Base-by-base conservation (phyloP, 2,797 vertebrate genomes). In the Glyptemys insculpta region DNA sequence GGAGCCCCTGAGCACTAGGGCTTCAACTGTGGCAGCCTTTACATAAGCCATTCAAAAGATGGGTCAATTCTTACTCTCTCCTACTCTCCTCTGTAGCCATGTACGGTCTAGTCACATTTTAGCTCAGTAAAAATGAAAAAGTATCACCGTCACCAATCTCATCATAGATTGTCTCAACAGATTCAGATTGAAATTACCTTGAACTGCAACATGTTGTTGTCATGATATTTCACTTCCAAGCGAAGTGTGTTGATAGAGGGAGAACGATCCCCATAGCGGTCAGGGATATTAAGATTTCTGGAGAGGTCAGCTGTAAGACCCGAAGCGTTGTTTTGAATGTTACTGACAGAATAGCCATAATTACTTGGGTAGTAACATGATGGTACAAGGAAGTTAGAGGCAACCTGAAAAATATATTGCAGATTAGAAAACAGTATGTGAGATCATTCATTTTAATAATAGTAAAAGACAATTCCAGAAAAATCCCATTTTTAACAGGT, bases 281-380 rank as follows among this genome's bases (percentile, higher is more conserved):
- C 94, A 31, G 91, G 91, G 29, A 91, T 88, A 41, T 96, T 83
- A 8, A 95, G 19, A 81, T 95, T 97, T 6, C 98, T 96, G 7
- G 16, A 84, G 83, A 99, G 98, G 21, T 98, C 88, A 47, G 97
- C 5, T 12, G 78, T 98, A 80, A 98, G 97, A 47, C 99, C 98
- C 0, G 54, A 74, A 9, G 2, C 0, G 4, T 41, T 96, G 29
- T 92, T 68, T 4, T 1, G 7, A 14, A 85, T 2, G 1, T 12
- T 14, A 12, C 79, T 96, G 44, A 95, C 87, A 1, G 1, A 72
- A 91, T 99, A 99, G 41, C 99, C 99, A 3, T 98, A 97, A 93
- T 98, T 98, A 50, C 90, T 94, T 5, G 98, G 98, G 86, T 98
- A 99, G 96, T 95, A 99, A 91, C 99, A 99, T 85, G 59, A 97